Base-by-base conservation (phyloP, 2,797 vertebrate species). In the Pyrrhura leucotis region DNA sequence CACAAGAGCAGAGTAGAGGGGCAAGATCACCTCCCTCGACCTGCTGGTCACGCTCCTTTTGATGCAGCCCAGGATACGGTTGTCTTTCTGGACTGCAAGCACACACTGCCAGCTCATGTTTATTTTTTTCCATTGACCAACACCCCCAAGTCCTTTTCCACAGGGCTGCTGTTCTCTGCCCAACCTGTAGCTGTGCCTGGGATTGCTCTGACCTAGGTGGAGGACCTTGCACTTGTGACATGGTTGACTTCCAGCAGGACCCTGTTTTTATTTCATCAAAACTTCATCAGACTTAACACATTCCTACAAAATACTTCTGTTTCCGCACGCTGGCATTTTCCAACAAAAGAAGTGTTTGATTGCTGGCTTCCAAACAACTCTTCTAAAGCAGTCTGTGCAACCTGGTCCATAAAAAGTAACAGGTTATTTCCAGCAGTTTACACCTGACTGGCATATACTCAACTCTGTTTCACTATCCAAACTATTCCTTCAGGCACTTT, bases 351-450 rank as follows among this genome's bases (percentile, higher is more conserved):
- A 82, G 67, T 85, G 65, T 93, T 95, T 95, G 86, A 85, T 89
- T 1, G 0, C 45, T 96, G 94, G 84, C 92, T 93, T 65, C 67
- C 84, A 83, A 83, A 81, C 90, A 92, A 12, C 4, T 50, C 72
- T 67, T 88, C 88, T 80, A 58, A 68, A 72, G 63, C 9, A 0
- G 40, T 84, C 79, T 59, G 54, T 48, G 54, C 45, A 67, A 54
- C 74, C 47, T 74, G 90, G 93, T 67, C 81, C 51, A 93, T 87
- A 93, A 94, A 95, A 21, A 88, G 91, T 74, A 95, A 96, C 94
- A 97, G 91, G 94, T 96, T 95, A 92, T 97, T 96, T 94, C 91
- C 94, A 95, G 93, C 86, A 95, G 63, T 95, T 94, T 95, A 92
- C 94, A 96, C 95, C 94, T 96, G 95, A 97, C 85, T 95, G 85